Evolutionary conservation across 2,888 invertebrate species (phyloP).

Genomic region (Cephus nigrinus): DNA sequence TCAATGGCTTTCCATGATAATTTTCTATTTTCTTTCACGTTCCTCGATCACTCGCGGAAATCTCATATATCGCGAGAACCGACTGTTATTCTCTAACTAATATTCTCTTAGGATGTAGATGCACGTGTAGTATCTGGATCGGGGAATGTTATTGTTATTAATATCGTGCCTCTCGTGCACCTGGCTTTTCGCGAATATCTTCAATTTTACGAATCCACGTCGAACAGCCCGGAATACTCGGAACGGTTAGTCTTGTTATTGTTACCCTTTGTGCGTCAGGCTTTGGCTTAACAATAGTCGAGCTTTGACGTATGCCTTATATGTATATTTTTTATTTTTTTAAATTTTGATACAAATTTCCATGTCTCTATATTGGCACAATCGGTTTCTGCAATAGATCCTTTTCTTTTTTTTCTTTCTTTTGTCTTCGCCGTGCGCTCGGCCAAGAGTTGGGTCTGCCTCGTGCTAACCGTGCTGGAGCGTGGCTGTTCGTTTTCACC

Average conservation of each 20-base stretch:
- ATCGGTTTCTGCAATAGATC: slow-evolving; percentile 21
- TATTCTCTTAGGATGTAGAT: not conserved
- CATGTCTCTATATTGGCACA: not conserved
- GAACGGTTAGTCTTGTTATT: not conserved
- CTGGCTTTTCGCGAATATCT: not conserved
- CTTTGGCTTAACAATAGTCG: not conserved
- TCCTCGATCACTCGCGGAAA: not conserved
- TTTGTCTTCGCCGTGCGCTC: not conserved
- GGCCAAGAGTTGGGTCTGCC: slow-evolving; percentile 6
- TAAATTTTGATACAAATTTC: not conserved
- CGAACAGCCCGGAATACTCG: too few species aligned
- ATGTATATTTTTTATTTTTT: not conserved
- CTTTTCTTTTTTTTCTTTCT: slow-evolving; percentile 5
- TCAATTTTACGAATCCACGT: not conserved
- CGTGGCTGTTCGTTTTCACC: not conserved
- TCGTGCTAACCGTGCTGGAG: not conserved
- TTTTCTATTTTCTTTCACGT: not conserved
- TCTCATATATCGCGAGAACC: not conserved
- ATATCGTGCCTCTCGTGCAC: too few species aligned
- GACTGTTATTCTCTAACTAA: not conserved
- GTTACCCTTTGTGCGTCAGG: not conserved
- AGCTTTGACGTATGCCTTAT: not conserved
- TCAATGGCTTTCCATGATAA: not conserved
- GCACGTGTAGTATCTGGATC: too few species aligned
- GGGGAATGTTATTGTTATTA: too few species aligned